Conservation (phyloP, 2,888 invertebrate species). For the Sarcophaga subvicina region DNA sequence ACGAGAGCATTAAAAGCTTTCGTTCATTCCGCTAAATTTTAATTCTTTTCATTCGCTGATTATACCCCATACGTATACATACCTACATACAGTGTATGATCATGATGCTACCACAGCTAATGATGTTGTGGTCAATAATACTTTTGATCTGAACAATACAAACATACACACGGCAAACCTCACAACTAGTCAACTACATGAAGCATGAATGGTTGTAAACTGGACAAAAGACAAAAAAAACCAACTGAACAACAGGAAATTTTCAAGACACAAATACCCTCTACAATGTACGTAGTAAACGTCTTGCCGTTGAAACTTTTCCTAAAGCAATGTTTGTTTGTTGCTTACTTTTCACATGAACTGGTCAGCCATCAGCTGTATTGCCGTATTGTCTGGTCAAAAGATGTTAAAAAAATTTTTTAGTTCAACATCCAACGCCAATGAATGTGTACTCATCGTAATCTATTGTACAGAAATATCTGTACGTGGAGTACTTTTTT, state of each 20-base stretch:
- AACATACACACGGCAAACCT: background rate
- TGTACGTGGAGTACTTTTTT: background rate
- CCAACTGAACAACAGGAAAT: slow-evolving; percentile 32
- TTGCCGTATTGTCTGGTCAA: slow-evolving; percentile 31
- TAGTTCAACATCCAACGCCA: background rate
- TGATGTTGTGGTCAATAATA: slow-evolving; percentile 43
- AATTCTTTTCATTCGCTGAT: slow-evolving; percentile 8
- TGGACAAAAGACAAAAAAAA: slow-evolving; percentile 35
- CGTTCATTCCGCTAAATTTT: no score
- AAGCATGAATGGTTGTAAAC: slow-evolving; percentile 36
- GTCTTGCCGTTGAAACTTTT: no score
- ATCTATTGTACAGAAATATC: no score
- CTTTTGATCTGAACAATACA: slow-evolving; percentile 29
- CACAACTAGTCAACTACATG: background rate
- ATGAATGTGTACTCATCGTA: background rate
- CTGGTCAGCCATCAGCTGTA: slow-evolving; percentile 29
- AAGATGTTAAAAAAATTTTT: slow-evolving; percentile 36
- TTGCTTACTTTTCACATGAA: slow-evolving; percentile 2
- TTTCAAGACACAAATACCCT: background rate
- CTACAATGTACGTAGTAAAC: background rate
- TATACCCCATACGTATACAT: no score
- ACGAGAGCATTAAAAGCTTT: no score
- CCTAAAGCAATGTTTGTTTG: no score
- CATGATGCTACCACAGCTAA: slow-evolving; percentile 37
- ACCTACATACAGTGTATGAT: background rate